Evolutionary conservation across 2,888 invertebrate genomes (phyloP).

Genomic region (Spicauda simplicius): DNA sequence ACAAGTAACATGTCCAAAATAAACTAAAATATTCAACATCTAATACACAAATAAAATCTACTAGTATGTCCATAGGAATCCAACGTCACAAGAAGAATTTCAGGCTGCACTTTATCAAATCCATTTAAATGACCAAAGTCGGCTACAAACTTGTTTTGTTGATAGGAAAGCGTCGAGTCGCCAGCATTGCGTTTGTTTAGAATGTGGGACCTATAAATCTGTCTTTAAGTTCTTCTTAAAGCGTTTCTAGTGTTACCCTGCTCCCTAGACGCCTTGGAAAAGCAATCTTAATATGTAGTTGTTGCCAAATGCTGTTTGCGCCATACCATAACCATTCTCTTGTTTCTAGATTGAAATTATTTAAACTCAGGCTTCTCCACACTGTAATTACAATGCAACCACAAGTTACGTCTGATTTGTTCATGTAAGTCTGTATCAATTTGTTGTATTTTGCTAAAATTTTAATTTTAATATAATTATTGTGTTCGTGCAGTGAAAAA

Average conservation of each 20-base stretch:
- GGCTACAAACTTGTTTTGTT: conserved; percentile 73
- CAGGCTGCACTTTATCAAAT: conserved; percentile 72
- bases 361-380: not conserved
- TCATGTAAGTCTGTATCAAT: not conserved
- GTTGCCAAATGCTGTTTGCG: conserved; percentile 76
- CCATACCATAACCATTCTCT: conserved; percentile 23
- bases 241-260: conserved; percentile 70
- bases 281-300: conserved; percentile 79
- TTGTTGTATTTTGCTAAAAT: not conserved
- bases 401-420: not conserved
- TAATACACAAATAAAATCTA: not conserved
- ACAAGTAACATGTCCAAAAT: too few relatives aligned
- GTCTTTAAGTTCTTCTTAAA: conserved; percentile 79
- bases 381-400: not conserved
- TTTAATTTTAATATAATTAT: not conserved
- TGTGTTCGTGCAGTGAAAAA: not conserved
- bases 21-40: too few relatives aligned
- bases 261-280: conserved; percentile 63
- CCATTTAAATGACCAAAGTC: conserved; percentile 79
- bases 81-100: conserved; percentile 60
- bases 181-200: conserved; percentile 69
- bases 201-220: conserved; percentile 77
- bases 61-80: conserved; percentile 51
- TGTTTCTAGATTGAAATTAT: conserved; percentile 5
- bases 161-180: conserved; percentile 55